A percentile compares a stretch with the other conserved stretches of the same genome.
Evolutionary conservation across 2,797 vertebrate genomes (phyloP).

Genomic region (Etheostoma nigrum): DNA sequence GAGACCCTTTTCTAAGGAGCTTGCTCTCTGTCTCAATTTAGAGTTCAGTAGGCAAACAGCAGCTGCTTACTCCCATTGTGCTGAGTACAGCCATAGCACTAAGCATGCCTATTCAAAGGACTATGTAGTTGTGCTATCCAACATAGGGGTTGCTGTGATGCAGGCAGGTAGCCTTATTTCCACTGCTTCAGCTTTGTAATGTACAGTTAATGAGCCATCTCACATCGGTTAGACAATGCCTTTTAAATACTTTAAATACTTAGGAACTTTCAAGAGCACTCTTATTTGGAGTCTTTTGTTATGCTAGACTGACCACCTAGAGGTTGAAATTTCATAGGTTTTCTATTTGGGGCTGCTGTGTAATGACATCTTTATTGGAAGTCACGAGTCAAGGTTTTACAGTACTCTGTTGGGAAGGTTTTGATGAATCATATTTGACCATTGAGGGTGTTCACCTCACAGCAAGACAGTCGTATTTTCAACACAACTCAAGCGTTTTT

Average conservation of each 20-base stretch:
- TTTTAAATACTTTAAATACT: constrained; percentile 65
- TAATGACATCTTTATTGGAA: constrained; percentile 56
- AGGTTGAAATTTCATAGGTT: constrained; percentile 52
- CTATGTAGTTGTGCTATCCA: constrained; percentile 55
- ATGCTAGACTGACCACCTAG: constrained; percentile 47
- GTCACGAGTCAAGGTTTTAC: constrained; percentile 45
- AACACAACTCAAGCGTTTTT: constrained; percentile 4
- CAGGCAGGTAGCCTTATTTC: constrained; percentile 68
- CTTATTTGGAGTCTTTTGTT: constrained; percentile 56
- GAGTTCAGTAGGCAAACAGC: constrained; percentile 65
- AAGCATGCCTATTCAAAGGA: constrained; percentile 58
- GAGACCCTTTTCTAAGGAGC: constrained; percentile 16
- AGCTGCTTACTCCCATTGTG: constrained; percentile 63
- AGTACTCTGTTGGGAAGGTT: constrained; percentile 49
- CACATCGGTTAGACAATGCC: constrained; percentile 48
- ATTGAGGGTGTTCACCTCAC: constrained; percentile 28
- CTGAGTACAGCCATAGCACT: constrained; percentile 57
- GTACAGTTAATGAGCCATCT: constrained; percentile 76
- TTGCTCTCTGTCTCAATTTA: constrained; percentile 61
- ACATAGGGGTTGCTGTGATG: constrained; percentile 68
- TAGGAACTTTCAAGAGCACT: constrained; percentile 47
- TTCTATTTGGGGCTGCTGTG: constrained; percentile 45
- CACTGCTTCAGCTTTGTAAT: constrained; percentile 62
- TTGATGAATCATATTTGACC: constrained; percentile 59
- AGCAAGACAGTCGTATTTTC: constrained; percentile 35